Conservation (phyloP, 2,888 invertebrate species). For the Synanthedon myopaeformis region DNA sequence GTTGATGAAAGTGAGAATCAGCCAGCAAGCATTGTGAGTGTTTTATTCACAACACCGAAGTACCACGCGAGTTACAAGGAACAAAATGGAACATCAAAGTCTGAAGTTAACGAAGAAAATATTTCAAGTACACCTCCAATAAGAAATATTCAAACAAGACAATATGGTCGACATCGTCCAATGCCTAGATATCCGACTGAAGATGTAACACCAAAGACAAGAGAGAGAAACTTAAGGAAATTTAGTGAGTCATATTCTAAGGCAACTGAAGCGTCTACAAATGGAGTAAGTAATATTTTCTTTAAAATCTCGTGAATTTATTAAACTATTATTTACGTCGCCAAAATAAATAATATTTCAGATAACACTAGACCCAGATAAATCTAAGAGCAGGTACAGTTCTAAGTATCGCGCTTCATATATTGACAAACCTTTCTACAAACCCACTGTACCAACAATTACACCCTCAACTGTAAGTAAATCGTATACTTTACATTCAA, state of each 20-base stretch:
- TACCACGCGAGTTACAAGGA: conserved; percentile 54
- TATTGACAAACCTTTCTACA: conserved; percentile 70
- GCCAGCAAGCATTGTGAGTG: conserved; percentile 15
- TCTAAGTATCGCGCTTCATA: conserved; percentile 69
- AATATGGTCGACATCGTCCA: conserved; percentile 31
- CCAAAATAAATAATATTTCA: conserved; percentile 26
- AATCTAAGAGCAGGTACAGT: conserved; percentile 68
- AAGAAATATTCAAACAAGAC: conserved; percentile 49
- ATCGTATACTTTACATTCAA: background rate
- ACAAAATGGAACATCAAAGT: conserved; percentile 14
- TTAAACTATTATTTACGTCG: conserved; percentile 1
- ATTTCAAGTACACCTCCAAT: conserved; percentile 34
- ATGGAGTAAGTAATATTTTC: conserved; percentile 45
- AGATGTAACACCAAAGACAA: conserved; percentile 27
- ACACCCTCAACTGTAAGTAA: conserved; percentile 68
- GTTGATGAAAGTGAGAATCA: conserved; percentile 31
- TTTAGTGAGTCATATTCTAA: conserved; percentile 48
- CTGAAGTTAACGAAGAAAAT: conserved; percentile 19
- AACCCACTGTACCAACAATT: conserved; percentile 73
- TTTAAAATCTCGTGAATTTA: background rate
- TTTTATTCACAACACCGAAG: conserved; percentile 33
- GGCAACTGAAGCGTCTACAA: conserved; percentile 49
- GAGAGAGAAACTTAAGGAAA: conserved; percentile 39
- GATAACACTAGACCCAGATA: conserved; percentile 56
- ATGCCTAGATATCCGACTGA: conserved; percentile 25